phyloP scores from a whole-genome alignment of 1,140 invertebrate species.

The Galleria mellonella region DNA sequence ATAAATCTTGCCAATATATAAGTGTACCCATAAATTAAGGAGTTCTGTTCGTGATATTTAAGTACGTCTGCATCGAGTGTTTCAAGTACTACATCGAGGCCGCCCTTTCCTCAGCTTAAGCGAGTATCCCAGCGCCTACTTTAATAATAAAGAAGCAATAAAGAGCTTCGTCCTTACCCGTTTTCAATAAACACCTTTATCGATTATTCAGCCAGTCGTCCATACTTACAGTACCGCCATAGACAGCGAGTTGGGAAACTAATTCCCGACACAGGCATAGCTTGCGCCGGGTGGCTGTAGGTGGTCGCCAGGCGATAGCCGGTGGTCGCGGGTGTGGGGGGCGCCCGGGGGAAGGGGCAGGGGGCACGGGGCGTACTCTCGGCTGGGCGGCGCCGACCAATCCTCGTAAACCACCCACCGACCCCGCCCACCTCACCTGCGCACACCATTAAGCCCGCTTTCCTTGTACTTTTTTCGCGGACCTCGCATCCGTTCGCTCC shows the following conservation, averaged over 20 bases:
- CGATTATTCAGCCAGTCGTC: constrained; percentile 71
- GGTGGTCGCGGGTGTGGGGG: constrained; percentile 40
- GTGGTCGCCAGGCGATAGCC: constrained; percentile 57
- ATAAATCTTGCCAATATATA: too few species aligned
- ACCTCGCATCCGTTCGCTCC: constrained; percentile 63
- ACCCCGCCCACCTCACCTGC: constrained; percentile 66
- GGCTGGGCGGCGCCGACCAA: constrained; percentile 68
- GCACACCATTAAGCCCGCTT: constrained; percentile 64
- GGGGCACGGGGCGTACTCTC: constrained; percentile 40
- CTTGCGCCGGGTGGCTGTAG: constrained; percentile 57
- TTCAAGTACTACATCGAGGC: neutral
- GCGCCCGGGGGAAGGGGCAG: constrained; percentile 12
- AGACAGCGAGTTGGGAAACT: constrained; percentile 72
- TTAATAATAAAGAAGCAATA: constrained; percentile 71
- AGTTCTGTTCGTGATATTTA: too few species aligned
- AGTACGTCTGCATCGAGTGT: neutral
- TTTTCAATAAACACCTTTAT: constrained; percentile 74
- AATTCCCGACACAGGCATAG: constrained; percentile 72
- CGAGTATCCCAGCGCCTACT: constrained; percentile 25
- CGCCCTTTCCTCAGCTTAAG: constrained; percentile 2
- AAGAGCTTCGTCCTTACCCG: constrained; percentile 67
- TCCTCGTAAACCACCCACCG: constrained; percentile 49
- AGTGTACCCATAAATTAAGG: too few species aligned
- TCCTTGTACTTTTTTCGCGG: constrained; percentile 66
- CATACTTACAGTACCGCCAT: constrained; percentile 72